Conservation (phyloP, 35 echinoderm and acorn worm genomes). For the Apostichopus parvimensis region DNA sequence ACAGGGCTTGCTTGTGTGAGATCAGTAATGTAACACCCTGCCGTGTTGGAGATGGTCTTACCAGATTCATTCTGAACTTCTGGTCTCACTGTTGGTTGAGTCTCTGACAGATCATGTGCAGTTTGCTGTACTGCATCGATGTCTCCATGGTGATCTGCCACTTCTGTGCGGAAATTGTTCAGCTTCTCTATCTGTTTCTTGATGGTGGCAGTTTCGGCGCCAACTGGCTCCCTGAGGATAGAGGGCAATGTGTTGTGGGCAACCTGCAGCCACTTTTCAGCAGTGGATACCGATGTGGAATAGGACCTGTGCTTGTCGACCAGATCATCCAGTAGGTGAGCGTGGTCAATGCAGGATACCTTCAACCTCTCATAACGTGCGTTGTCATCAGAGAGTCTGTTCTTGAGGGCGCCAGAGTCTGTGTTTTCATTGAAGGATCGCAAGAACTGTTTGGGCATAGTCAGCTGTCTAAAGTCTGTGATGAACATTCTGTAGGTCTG, state of each 20-base stretch:
- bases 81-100: slow-evolving; percentile 2
- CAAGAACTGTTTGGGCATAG: slow-evolving; percentile 69
- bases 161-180: slow-evolving; percentile 75
- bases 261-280: slow-evolving; percentile 75
- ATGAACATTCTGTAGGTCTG: slow-evolving; percentile 81
- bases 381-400: slow-evolving; percentile 66
- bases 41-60: background rate
- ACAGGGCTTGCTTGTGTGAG: no score
- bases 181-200: slow-evolving; percentile 85
- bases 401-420: slow-evolving; percentile 63
- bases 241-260: slow-evolving; percentile 54
- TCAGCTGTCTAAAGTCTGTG: slow-evolving; percentile 72
- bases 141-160: slow-evolving; percentile 70
- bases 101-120: slow-evolving; percentile 57
- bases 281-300: slow-evolving; percentile 52
- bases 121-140: slow-evolving; percentile 75
- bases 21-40: no score
- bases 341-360: slow-evolving; percentile 64
- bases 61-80: slow-evolving; percentile 38
- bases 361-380: slow-evolving; percentile 87
- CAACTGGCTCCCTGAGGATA: slow-evolving; percentile 72
- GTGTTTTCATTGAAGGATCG: slow-evolving; percentile 73
- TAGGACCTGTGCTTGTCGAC: slow-evolving; percentile 76
- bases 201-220: slow-evolving; percentile 80
- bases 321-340: slow-evolving; percentile 52